Base-by-base conservation (phyloP, 1,140 invertebrate genomes). In the Matsumurasca onukii region DNA sequence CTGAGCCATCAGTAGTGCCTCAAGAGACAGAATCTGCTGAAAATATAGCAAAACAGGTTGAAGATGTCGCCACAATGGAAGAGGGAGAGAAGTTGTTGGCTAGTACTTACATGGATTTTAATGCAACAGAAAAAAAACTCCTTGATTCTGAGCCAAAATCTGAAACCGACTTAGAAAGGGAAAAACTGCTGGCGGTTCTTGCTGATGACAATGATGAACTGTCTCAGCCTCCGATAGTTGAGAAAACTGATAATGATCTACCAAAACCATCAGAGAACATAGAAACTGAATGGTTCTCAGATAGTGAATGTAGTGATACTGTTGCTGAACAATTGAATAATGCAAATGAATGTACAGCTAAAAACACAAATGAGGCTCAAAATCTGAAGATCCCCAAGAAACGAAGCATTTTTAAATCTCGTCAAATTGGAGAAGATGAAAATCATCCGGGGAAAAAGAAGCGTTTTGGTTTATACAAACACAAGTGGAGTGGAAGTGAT, bases 381-480 rank as follows among this genome's bases (percentile, higher is more conserved):
- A 25, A 22, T 22, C 15, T 13, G 25, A 59, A 59, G 30, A 59
- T 70, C 0, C 49, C 13, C 57, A 76, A 65, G 65, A 75, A 94
- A 77, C 90, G 91, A 57, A 93, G 91, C 75, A 94, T 95, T 76
- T 95, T 95, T 76, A 95, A 95, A 76, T 93, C 91, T 75, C 85
- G 55, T 3, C 55, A 59, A 59, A 9, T 15, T 13, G 55, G 55
- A 25, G 24, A 29, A 22, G 55, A 59, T 24, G 22, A 22, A 9
- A 59, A 59, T 59, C 15, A 25, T n/a, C 55, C 55, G 66, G 89
- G 86, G 70, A 84, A 86, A n/a, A 89, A 90, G 69, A 93, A 93
- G 79, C 85, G 91, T 68, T 80, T 91, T 17, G 91, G 91, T 67
- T 79, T 94, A 17, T 95, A 94, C 75, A 92, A 89, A 80, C 91